These are phyloP conservation scores for Acrossocheilus wenchowensis DNA, from an alignment of 2,797 vertebrate species.

Conservation along the genomic window DNA sequence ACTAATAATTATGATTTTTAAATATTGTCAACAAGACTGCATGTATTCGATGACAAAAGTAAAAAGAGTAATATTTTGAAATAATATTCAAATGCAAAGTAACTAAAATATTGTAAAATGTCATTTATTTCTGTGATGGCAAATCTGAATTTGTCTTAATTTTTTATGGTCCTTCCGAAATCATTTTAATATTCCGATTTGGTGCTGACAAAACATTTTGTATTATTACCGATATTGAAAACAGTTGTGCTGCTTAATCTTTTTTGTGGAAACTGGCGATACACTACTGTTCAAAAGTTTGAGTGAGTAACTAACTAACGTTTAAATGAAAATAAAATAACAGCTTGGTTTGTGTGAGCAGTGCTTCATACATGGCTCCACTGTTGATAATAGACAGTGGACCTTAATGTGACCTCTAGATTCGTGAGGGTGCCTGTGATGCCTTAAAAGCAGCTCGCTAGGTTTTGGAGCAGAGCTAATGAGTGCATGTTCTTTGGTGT, in stretches of 20 bases:
- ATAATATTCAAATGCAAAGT: background rate
- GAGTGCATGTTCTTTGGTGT: conserved; percentile 6
- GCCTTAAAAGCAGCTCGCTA: background rate
- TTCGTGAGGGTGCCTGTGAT: conserved; percentile 6
- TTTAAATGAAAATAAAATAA: background rate
- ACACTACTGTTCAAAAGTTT: background rate
- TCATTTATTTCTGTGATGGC: background rate
- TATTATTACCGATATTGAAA: background rate
- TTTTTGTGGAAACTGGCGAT: background rate
- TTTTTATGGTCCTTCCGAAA: background rate
- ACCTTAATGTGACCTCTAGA: background rate
- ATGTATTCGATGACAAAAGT: background rate
- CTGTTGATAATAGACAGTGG: background rate
- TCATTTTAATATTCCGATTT: background rate
- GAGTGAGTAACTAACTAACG: background rate
- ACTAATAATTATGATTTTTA: background rate
- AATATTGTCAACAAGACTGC: background rate
- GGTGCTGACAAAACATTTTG: background rate
- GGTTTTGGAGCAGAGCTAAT: background rate
- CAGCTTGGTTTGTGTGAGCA: background rate
- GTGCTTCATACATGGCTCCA: background rate
- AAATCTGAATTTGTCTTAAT: background rate
- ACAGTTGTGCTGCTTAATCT: background rate
- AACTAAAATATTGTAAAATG: background rate
- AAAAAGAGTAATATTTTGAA: background rate